A percentile compares a stretch with the other conserved stretches of the same genome.
Evolutionary conservation across 2,888 invertebrate genomes (phyloP).

Genomic region (Dioctria linearis): DNA sequence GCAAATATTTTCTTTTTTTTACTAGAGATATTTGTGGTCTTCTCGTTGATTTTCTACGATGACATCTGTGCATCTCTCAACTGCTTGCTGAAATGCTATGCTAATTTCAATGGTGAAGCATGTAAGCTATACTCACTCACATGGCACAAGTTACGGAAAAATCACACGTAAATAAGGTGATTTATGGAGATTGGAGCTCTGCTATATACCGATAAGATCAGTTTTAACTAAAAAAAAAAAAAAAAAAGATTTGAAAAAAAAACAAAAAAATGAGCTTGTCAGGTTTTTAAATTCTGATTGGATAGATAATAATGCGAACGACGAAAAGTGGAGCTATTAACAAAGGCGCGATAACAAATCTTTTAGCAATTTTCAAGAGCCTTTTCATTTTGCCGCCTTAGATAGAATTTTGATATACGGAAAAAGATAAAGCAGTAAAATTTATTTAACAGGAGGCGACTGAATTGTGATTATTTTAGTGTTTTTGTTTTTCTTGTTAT

Average conservation of each 20-base stretch:
- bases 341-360: slow-evolving; percentile 21
- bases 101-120: slow-evolving; percentile 52
- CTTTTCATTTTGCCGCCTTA: slow-evolving; percentile 22
- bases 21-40: background rate
- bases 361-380: slow-evolving; percentile 4
- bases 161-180: slow-evolving; percentile 47
- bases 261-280: slow-evolving; percentile 15
- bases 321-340: slow-evolving; percentile 28
- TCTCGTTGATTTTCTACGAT: slow-evolving; percentile 9
- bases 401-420: no score
- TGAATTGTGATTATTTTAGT: no score
- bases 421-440: no score
- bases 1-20: background rate
- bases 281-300: slow-evolving; percentile 30
- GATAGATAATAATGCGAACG: background rate
- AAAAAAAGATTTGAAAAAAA: no score
- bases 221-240: no score
- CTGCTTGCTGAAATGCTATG: slow-evolving; percentile 51
- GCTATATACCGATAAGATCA: background rate
- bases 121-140: background rate
- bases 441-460: no score
- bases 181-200: slow-evolving; percentile 50
- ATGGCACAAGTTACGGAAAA: slow-evolving; percentile 13
- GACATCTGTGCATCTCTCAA: slow-evolving; percentile 39
- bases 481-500: no score